These are phyloP conservation scores for Ctenoplectra terminalis DNA, from an alignment of 1,140 invertebrate genomes.

Conservation along the genomic window DNA sequence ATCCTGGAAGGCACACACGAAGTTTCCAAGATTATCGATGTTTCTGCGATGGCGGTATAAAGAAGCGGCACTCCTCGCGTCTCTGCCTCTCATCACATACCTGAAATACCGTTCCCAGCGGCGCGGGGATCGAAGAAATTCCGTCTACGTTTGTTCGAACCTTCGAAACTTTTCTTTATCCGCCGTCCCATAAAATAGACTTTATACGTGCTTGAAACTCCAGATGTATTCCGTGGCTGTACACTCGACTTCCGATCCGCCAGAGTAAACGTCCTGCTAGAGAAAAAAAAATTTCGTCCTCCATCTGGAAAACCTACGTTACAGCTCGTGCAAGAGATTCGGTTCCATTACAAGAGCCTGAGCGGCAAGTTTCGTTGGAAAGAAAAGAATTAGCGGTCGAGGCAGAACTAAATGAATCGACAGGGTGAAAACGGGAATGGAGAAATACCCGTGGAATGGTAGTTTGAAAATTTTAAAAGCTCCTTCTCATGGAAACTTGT, in stretches of 20 bases:
- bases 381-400: slow-evolving; percentile 15
- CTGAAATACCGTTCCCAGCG: slow-evolving; percentile 28
- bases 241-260: neutral
- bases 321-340: too few relatives aligned
- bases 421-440: neutral
- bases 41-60: slow-evolving; percentile 45
- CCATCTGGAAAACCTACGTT: neutral
- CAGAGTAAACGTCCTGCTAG: neutral
- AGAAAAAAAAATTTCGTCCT: neutral
- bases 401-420: neutral
- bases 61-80: slow-evolving; percentile 23
- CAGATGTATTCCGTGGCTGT: neutral
- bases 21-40: slow-evolving; percentile 63
- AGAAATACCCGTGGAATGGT: neutral
- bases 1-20: slow-evolving; percentile 33
- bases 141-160: neutral
- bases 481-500: too few relatives aligned
- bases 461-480: slow-evolving; percentile 12
- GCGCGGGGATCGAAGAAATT: neutral
- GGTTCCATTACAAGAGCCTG: neutral
- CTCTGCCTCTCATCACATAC: slow-evolving; percentile 31
- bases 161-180: slow-evolving; percentile 41
- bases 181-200: slow-evolving; percentile 28
- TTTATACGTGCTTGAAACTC: slow-evolving; percentile 43
- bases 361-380: neutral